Percentiles rank a stretch among this genome's conserved stretches.
Conservation (phyloP, 2,797 vertebrate genomes). For the Cuculus canorus region DNA sequence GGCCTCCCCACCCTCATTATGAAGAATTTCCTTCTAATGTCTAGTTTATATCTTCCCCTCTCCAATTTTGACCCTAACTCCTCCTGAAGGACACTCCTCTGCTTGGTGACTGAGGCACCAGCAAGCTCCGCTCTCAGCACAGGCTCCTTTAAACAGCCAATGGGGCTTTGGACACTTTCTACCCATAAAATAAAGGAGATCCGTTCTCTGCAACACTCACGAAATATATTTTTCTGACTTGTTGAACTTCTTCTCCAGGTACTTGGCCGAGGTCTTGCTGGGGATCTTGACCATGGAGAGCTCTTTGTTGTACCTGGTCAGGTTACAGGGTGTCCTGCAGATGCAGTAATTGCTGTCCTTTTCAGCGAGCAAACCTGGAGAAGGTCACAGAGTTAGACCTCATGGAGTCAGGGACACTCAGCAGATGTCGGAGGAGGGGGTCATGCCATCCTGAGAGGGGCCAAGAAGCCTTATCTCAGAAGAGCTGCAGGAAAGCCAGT, state of each 20-base stretch:
- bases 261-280: constrained; percentile 97
- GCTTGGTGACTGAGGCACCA: background rate
- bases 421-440: background rate
- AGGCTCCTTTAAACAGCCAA: background rate
- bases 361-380: constrained; percentile 88
- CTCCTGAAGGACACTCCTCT: background rate
- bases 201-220: constrained; percentile 79
- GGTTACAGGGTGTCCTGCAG: constrained; percentile 95
- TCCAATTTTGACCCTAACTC: too few species aligned
- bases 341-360: constrained; percentile 92
- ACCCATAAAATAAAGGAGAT: background rate
- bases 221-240: constrained; percentile 97
- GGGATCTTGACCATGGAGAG: constrained; percentile 99
- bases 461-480: background rate
- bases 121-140: background rate
- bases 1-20: too few species aligned
- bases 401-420: background rate
- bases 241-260: constrained; percentile 99
- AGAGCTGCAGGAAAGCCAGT: background rate
- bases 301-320: constrained; percentile 98
- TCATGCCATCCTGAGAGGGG: background rate
- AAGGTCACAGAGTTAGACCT: background rate
- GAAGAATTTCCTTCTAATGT: too few species aligned
- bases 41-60: too few species aligned
- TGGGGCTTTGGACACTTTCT: background rate